Percentiles rank a stretch among this genome's conserved stretches.
phyloP scores from a whole-genome alignment of 2,113 vertebrate genomes.

The Todiramphus chloris region DNA sequence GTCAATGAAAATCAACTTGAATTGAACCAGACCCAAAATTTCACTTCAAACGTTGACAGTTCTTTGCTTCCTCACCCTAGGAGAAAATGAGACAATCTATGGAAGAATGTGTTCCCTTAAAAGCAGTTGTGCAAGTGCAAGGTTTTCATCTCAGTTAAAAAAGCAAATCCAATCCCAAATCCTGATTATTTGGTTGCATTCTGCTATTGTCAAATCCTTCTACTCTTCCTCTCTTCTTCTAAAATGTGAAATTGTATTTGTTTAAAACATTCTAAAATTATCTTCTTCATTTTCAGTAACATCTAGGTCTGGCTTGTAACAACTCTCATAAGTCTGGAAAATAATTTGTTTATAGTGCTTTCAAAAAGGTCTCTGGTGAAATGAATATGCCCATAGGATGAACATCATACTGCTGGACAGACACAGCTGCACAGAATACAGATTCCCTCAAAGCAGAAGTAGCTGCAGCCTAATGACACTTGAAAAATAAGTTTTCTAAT shows the following conservation, averaged over 20 bases:
- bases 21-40: background rate
- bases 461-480: background rate
- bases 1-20: background rate
- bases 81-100: background rate
- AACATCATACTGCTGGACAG: background rate
- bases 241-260: background rate
- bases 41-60: background rate
- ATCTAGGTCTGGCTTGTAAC: background rate
- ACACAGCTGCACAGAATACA: background rate
- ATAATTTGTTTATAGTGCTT: slow-evolving; percentile 74
- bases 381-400: slow-evolving; percentile 45
- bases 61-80: background rate
- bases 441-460: background rate
- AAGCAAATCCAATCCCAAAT: background rate
- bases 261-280: background rate
- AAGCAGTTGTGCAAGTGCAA: background rate
- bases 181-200: background rate
- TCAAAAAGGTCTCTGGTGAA: slow-evolving; percentile 59
- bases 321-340: slow-evolving; percentile 15
- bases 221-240: background rate
- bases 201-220: background rate
- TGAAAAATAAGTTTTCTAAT: background rate
- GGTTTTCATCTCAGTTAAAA: background rate
- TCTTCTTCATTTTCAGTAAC: background rate
- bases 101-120: background rate